Base-by-base conservation (phyloP, 2,888 invertebrate species). In the Polyommatus iphigenia region DNA sequence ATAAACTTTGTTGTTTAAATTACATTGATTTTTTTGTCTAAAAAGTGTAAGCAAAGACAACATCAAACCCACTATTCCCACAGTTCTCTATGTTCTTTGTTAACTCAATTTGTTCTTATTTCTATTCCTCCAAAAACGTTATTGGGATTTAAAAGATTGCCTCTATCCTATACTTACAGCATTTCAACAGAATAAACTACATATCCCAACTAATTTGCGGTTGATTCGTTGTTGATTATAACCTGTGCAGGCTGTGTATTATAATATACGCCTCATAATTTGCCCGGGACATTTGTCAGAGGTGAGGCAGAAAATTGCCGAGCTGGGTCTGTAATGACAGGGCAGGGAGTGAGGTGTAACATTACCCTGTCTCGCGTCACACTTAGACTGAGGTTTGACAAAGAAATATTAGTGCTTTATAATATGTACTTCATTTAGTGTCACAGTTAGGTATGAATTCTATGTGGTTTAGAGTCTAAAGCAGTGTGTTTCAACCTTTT, bases 281-380 rank as follows among this genome's bases (percentile, higher is more conserved):
- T 57, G 57, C 57, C 72, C 59, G 57, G 24, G 73, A 73, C 77
- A 78, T 81, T 81, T 81, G 83, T 81, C 82, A 82, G 83, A 81
- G 83, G 82, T 81, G 81, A 80, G 82, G 82, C 81, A 80, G 81
- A 80, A 82, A 82, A 84, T 83, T 84, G 81, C 81, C 80, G 81
- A 76, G 81, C 79, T 77, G 79, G 78, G 77, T 78, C 76, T 77
- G 76, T 82, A 84, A 83, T 83, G 82, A 80, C 80, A 80, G 84
- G 81, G 82, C 81, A 84, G 82, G 80, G 84, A 82, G 81, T 24
- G 13, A 3, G 78, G 81, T 81, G 80, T 83, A 84, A 84, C 82
- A 81, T 79, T 73, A 62, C 71, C 78, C 59, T 75, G 75, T 54
- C 75, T 24, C 29, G 50, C 15, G 54, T 50, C 50, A 50, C 24